A percentile compares a stretch with the other conserved stretches of the same genome.
Evolutionary conservation across 2,113 vertebrate species (phyloP).

Genomic region (Sander lucioperca): DNA sequence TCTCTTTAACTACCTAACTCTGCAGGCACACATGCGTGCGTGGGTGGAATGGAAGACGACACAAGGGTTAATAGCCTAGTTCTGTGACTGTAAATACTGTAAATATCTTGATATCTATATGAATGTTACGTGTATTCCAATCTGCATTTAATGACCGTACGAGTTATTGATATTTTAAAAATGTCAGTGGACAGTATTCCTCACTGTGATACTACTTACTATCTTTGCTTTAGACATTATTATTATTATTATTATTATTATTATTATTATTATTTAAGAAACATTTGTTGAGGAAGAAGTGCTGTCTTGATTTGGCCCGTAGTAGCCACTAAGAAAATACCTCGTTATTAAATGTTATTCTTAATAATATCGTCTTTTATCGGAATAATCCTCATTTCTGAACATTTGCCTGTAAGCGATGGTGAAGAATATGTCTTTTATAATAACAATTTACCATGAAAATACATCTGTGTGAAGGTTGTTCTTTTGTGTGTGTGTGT

Average conservation of each 20-base stretch:
- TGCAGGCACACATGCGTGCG: too few species aligned
- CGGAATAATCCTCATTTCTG: constrained; percentile 63
- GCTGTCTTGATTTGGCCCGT: constrained; percentile 70
- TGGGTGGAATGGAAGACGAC: too few species aligned
- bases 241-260: constrained; percentile 34
- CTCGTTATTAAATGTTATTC: constrained; percentile 79
- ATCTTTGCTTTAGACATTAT: constrained; percentile 74
- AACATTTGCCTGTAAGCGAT: constrained; percentile 69
- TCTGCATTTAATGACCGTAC: constrained; percentile 83
- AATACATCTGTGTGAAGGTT: neutral
- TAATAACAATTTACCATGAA: constrained; percentile 70
- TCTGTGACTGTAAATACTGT: constrained; percentile 80
- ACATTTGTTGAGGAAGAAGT: constrained; percentile 74
- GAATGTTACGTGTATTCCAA: constrained; percentile 83
- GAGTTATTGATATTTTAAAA: constrained; percentile 77
- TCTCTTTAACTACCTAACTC: too few species aligned
- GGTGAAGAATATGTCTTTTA: constrained; percentile 68
- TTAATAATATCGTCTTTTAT: constrained; percentile 68
- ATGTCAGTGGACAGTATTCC: constrained; percentile 84
- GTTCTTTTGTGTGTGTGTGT: neutral
- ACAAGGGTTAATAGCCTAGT: constrained; percentile 20
- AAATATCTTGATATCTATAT: constrained; percentile 83
- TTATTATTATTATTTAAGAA: constrained; percentile 82
- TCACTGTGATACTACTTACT: constrained; percentile 86
- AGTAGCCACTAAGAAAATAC: constrained; percentile 79